Evolutionary conservation across 2,113 vertebrate species (phyloP).

Genomic region (Mormoops blainvillei): DNA sequence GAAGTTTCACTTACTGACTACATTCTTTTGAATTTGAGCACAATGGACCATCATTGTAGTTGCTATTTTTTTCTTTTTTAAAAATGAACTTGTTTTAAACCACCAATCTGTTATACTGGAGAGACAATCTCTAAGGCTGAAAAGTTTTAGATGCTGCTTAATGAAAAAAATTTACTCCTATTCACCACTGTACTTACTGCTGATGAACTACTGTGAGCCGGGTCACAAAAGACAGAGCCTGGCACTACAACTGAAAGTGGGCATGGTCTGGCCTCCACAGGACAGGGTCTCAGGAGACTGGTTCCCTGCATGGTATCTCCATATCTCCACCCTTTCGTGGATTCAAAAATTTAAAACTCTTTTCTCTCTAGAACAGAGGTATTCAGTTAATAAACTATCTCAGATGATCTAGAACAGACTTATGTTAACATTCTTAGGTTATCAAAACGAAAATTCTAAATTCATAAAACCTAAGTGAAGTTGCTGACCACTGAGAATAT

Average conservation of each 20-base stretch:
- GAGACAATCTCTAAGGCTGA: not conserved
- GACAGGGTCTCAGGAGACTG: not conserved
- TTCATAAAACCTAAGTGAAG: not conserved
- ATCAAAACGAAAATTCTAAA: not conserved
- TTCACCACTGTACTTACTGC: not conserved
- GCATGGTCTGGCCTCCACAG: too few relatives aligned
- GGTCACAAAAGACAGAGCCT: not conserved
- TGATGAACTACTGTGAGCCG: not conserved
- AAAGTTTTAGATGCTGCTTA: not conserved
- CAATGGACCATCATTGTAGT: not conserved
- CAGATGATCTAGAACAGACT: not conserved
- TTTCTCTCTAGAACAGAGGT: not conserved
- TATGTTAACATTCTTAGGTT: not conserved
- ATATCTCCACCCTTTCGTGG: not conserved
- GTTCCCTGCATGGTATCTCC: not conserved
- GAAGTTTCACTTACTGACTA: not conserved
- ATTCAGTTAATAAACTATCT: not conserved
- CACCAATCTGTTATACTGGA: not conserved
- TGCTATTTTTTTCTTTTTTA: not conserved
- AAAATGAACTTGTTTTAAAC: conserved; percentile 15
- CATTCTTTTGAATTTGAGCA: conserved; percentile 1
- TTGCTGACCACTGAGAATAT: not conserved
- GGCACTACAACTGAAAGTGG: not conserved
- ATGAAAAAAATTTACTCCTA: not conserved
- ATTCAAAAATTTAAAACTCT: not conserved